Percentiles rank a stretch among this genome's conserved stretches.
phyloP scores from a whole-genome alignment of 2,888 invertebrate species.

The Dynastes tityus region DNA sequence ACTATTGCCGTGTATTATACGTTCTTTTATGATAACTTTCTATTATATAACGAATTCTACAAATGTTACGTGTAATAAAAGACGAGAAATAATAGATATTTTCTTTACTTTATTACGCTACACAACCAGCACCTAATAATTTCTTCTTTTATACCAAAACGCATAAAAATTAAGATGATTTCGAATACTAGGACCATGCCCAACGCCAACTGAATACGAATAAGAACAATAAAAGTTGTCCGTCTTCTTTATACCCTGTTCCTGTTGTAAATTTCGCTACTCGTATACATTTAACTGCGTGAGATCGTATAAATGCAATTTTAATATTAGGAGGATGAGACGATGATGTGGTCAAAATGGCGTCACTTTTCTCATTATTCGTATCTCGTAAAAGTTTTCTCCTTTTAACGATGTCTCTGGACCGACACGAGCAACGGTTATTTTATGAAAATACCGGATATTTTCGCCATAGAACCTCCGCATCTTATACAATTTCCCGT shows the following conservation, averaged over 20 bases:
- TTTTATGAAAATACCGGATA: conserved; percentile 38
- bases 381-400: conserved; percentile 23
- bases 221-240: conserved; percentile 23
- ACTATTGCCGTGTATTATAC: no score
- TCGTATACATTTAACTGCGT: conserved; percentile 27
- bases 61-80: not conserved
- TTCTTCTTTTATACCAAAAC: conserved; percentile 16
- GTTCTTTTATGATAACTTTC: not conserved
- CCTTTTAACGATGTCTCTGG: conserved; percentile 14
- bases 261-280: conserved; percentile 22
- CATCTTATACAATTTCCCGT: conserved; percentile 38
- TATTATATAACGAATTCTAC: not conserved
- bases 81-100: no score
- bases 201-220: conserved; percentile 4
- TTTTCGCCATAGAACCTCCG: conserved; percentile 12
- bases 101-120: no score
- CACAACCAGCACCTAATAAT: not conserved
- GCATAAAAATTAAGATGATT: conserved; percentile 4
- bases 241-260: not conserved
- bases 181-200: not conserved
- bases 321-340: conserved; percentile 31
- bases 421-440: not conserved
- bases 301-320: conserved; percentile 9
- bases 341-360: conserved; percentile 10
- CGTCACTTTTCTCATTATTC: conserved; percentile 29